Evolutionary conservation across 2,797 vertebrate genomes (phyloP), one percentile per base, ranked within the genome.

Genomic region (Parauchenoglanis ngamensis): DNA sequence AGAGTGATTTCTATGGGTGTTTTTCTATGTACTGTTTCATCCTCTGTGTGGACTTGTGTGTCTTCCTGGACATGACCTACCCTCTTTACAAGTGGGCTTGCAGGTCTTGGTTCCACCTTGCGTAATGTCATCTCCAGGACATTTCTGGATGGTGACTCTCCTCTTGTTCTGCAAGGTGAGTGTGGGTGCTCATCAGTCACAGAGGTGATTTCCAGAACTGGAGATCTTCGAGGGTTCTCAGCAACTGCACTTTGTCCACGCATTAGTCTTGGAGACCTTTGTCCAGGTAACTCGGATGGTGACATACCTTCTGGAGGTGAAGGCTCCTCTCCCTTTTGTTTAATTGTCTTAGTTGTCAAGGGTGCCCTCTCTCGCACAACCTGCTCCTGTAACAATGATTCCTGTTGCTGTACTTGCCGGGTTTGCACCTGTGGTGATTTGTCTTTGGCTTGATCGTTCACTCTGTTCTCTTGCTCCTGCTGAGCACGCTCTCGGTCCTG

Each of bases 401-500:
- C 86, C 19, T 90, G 67, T 77, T 93, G 93, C 87, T 92, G 92
- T 75, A 88, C 87, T 83, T 93, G 93, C 65, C 87, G 89, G 83
- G 86, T 88, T 88, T 85, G 83, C 54, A 83, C 61, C 54, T 85
- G 83, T 49, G 87, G 87, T 57, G 90, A 89, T 87, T 90, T 92
- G 59, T 91, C 90, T 87, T 87, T 90, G 65, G 63, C 35, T 83
- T 85, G 81, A 76, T 94, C 92, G 40, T 81, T 92, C 72, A 94
- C 93, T 88, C 59, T 93, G 67, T 94, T 92, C 86, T 96, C 94
- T 89, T 94, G 94, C 79, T 90, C 94, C 91, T 92, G 94, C 87
- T 96, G 95, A 84, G 93, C 92, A n/a, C 93, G 93, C 89, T 96
- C 96, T 68, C 96, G 90, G 86, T 96, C 95, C 90, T 96, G 95